A percentile compares a stretch with the other conserved stretches of the same genome.
Evolutionary conservation across 2,113 vertebrate species (phyloP).

Genomic region (Verasper variegatus): DNA sequence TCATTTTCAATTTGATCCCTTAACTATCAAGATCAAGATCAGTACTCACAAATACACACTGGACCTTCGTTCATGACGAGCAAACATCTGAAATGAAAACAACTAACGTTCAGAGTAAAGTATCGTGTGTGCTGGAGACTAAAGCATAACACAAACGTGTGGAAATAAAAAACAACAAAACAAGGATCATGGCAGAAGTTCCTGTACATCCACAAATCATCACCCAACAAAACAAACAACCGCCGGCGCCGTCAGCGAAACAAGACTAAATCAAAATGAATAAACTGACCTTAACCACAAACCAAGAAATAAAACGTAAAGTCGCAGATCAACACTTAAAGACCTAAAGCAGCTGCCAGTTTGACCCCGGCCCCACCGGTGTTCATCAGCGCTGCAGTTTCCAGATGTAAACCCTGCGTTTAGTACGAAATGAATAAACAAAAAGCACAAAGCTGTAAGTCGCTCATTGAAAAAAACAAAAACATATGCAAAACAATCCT

Average conservation of each 20-base stretch:
- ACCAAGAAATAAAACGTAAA: constrained; percentile 39
- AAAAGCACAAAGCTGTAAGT: not conserved
- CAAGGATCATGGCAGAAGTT: not conserved
- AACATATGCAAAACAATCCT: not conserved
- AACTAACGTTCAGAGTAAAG: not conserved
- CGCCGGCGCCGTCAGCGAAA: not conserved
- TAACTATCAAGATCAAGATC: not conserved
- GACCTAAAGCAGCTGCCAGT: no score
- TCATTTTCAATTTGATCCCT: constrained; percentile 12
- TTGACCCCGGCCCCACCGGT: not conserved
- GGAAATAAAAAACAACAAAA: constrained; percentile 3
- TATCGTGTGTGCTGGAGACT: not conserved
- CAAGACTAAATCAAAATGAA: constrained; percentile 6
- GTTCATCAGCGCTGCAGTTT: not conserved
- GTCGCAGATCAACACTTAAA: constrained; percentile 19
- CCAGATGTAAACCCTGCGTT: not conserved
- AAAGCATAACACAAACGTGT: constrained; percentile 13
- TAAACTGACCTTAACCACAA: constrained; percentile 21
- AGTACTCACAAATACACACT: not conserved
- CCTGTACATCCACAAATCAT: constrained; percentile 19
- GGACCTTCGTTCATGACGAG: not conserved
- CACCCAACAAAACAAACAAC: constrained; percentile 10
- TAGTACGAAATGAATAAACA: not conserved
- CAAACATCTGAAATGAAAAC: constrained; percentile 17
- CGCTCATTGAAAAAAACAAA: not conserved